Conservation (phyloP, 92 coral and sea anemone species). For the Phenganax subtilis region DNA sequence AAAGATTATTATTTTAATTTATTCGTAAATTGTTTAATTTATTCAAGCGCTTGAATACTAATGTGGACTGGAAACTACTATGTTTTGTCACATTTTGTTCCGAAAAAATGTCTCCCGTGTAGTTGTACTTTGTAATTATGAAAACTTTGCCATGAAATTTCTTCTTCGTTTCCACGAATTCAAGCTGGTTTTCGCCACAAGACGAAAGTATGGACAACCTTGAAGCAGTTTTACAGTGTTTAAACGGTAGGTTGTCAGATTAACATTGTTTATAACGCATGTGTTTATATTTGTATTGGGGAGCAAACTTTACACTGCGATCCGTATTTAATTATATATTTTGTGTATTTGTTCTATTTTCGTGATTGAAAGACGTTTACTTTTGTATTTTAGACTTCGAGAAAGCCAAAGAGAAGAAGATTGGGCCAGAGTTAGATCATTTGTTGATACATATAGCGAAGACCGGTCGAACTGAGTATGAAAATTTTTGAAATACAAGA, state of each 20-base stretch:
- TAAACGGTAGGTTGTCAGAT: conserved; percentile 65
- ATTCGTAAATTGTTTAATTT: background rate
- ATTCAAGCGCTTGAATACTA: background rate
- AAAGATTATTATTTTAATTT: background rate
- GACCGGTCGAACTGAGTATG: conserved; percentile 93
- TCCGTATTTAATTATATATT: background rate
- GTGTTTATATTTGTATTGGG: background rate
- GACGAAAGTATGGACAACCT: conserved; percentile 71
- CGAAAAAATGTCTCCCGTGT: background rate
- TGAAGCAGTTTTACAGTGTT: conserved; percentile 87
- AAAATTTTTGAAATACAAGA: background rate
- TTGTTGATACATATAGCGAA: conserved; percentile 84
- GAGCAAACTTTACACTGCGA: conserved; percentile 29
- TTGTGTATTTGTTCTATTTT: no score
- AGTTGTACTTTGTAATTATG: background rate
- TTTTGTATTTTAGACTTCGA: conserved; percentile 66
- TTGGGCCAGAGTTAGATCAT: conserved; percentile 83
- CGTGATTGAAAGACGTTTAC: no score
- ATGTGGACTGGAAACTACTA: conserved; percentile 2
- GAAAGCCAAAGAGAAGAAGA: conserved; percentile 75
- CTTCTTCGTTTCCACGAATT: background rate
- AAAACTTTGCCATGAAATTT: conserved; percentile 1
- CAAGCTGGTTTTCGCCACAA: background rate
- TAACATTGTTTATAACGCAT: background rate
- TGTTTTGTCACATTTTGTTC: background rate